These are phyloP conservation scores for Rhopalosiphum padi DNA, from an alignment of 1,140 invertebrate species.

Conservation along the genomic window DNA sequence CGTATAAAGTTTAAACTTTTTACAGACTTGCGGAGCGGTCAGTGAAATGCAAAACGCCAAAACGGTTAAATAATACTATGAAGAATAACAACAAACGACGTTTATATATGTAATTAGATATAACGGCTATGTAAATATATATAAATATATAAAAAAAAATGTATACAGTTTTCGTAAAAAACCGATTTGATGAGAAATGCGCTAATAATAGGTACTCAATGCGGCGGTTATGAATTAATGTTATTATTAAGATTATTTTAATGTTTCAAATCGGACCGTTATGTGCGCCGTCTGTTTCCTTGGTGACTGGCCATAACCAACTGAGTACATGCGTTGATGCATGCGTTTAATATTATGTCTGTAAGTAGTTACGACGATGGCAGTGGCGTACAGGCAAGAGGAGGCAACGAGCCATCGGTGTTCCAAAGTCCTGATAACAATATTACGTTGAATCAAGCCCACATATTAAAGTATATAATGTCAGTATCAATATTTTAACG, in stretches of 20 bases:
- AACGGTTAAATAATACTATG: neutral
- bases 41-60: neutral
- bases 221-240: neutral
- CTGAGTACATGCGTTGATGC: constrained; percentile 10
- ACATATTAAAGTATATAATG: neutral
- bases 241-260: neutral
- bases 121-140: neutral
- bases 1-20: neutral
- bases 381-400: neutral
- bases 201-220: neutral
- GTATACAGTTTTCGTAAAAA: neutral
- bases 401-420: neutral
- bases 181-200: neutral
- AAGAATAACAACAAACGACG: neutral
- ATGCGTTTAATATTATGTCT: neutral
- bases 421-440: constrained; percentile 40
- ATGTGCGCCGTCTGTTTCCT: constrained; percentile 4
- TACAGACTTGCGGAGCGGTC: neutral
- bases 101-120: neutral
- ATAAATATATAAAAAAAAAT: neutral
- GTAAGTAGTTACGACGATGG: neutral
- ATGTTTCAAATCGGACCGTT: neutral
- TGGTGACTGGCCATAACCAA: constrained; percentile 17
- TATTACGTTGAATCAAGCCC: neutral
- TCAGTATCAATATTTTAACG: neutral